Base-by-base conservation (phyloP, 92 coral and sea anemone genomes). In the Paragorgia papillata region DNA sequence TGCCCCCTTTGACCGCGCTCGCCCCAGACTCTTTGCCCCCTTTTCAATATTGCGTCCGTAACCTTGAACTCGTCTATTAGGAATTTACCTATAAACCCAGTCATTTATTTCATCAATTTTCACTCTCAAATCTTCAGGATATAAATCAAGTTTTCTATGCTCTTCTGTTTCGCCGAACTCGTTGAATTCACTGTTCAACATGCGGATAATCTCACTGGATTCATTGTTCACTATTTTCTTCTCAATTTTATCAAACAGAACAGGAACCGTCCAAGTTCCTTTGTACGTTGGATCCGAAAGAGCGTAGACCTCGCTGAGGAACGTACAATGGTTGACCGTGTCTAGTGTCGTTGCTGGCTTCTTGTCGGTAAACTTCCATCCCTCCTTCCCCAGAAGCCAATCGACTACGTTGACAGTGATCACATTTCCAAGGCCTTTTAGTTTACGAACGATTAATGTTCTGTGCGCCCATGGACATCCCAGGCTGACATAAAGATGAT, bases 391-490 rank as follows among this genome's bases (percentile, higher is more conserved):
- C 39, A 70, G 46, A 25, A 85, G 54, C 85, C 92, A 88, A 54
- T 92, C 97, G 13, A 92, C 90, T 0, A 85, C 92, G 20, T 82
- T 74, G 44, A 71, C 62, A 18, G 89, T 80, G 21, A 92, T 79
- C 3, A 69, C 90, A 46, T 88, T 61, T 44, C 90, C 96, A 13
- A 92, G 82, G 14, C 97, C 97, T 66, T 92, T 92, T 9, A 92
- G 86, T 63, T 90, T 87, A 28, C 89, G 85, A 12, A 74, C 88
- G 14, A 85, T 51, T 20, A 92, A 64, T 0, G 96, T 81, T n/a
- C 97, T 91, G 25, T 80, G 85, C 0, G 97, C 97, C 88, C 95
- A 92, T 0, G 97, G 97, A 57, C 97, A 92, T 1, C 86, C 90
- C 18, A 88, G 67, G 1, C 90, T 81, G 0, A 92, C 92, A 57